Base-by-base conservation (phyloP, 2,797 vertebrate species). In the Rhynchonycteris naso region DNA sequence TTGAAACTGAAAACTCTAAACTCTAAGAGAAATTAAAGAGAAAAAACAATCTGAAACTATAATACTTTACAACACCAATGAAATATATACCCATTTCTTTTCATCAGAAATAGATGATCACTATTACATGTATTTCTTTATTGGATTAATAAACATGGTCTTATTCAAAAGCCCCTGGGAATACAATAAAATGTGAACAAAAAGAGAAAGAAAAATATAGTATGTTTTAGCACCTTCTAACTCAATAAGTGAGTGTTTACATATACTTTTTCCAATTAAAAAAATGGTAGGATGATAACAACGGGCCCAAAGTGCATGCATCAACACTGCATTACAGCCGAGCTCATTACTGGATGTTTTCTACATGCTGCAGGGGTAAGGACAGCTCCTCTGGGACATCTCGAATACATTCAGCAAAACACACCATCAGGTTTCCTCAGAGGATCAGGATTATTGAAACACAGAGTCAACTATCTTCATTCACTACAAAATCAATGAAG, bases 31-130 rank as follows among this genome's bases (percentile, higher is more conserved):
- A 94, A 97, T 94, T 95, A 95, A 93, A 96, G 58, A 93, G 56
- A 33, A 90, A 95, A 94, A 54, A 91, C 91, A 93, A 91, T 92
- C 78, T 84, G 16, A 95, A 96, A 74, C 56, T 71, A 84, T 95
- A 96, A 95, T 78, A 89, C 66, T 97, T 96, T 92, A 96, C 92
- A 95, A 87, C 28, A 59, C 58, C 87, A 96, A 87, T 96, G 96
- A 97, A 96, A 96, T 93, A 95, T 95, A 88, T 92, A 94, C 58
- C 93, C 94, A 47, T 96, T 95, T 92, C 93, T 95, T 93, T 95
- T 92, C 92, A 83, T 96, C 96, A 97, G 80, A 87, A 92, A 58
- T 92, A 94, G 96, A 95, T 5, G 83, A 90, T 88, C 68, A 92
- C 94, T 84, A 95, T 96, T 94, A 94, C 52, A 95, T 52, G 6